Conservation (phyloP, 2,888 invertebrate genomes). For the Busseola fusca region DNA sequence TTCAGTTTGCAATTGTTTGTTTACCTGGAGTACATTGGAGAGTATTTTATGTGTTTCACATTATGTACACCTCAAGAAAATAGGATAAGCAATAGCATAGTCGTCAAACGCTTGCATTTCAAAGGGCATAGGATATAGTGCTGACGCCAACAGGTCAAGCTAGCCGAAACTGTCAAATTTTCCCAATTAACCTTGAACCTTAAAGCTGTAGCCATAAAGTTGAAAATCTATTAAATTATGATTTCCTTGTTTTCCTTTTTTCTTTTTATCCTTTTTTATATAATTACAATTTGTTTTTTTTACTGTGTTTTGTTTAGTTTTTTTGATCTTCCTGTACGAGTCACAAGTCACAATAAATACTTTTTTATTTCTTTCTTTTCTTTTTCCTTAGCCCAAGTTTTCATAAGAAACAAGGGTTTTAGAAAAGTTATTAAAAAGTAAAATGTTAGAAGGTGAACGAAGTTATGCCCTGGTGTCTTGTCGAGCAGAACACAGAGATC, state of each 20-base stretch:
- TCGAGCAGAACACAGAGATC: slow-evolving; percentile 89
- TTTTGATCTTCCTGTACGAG: too few species aligned
- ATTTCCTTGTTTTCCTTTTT: too few species aligned
- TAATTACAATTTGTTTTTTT: too few species aligned
- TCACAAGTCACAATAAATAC: too few species aligned
- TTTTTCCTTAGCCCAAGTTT: not conserved
- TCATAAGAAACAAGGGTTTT: not conserved
- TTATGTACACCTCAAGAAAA: not conserved
- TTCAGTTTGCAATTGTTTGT: not conserved
- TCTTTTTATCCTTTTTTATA: too few species aligned
- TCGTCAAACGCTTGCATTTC: not conserved
- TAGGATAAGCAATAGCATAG: not conserved
- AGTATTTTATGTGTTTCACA: not conserved
- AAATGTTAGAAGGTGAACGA: slow-evolving; percentile 90
- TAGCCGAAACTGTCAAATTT: too few species aligned
- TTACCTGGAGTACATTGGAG: not conserved
- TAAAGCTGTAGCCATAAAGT: too few species aligned
- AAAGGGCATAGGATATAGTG: not conserved
- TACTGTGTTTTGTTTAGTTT: too few species aligned
- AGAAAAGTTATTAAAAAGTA: not conserved
- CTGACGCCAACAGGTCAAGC: too few species aligned
- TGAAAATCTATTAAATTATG: too few species aligned
- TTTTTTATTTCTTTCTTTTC: too few species aligned
- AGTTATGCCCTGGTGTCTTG: slow-evolving; percentile 83
- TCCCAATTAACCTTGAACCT: too few species aligned